Evolutionary conservation across 2,888 invertebrate genomes (phyloP).

Genomic region (Scaptomyza cyrtandrae): DNA sequence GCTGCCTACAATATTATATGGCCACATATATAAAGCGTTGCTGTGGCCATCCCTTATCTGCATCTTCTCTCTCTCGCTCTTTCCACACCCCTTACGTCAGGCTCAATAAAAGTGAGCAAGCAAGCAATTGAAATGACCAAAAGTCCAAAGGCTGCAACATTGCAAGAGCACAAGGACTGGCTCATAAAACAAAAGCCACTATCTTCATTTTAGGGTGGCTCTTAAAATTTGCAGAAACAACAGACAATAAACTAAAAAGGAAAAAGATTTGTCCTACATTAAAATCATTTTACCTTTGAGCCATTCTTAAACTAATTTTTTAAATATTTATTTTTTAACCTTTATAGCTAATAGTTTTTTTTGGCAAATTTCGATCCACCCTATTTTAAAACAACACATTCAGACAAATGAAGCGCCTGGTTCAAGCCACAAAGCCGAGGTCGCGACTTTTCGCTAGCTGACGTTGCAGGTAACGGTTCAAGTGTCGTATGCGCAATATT

Average conservation of each 20-base stretch:
- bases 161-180: slow-evolving; percentile 1
- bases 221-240: not conserved
- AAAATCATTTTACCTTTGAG: not conserved
- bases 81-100: slow-evolving; percentile 29
- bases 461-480: slow-evolving; percentile 47
- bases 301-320: not conserved
- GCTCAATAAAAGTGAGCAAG: slow-evolving; percentile 58
- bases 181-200: slow-evolving; percentile 7
- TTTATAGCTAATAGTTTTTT: not conserved
- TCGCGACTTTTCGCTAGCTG: slow-evolving; percentile 38
- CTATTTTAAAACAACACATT: not conserved
- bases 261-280: not conserved
- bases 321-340: not conserved
- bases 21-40: slow-evolving; percentile 69
- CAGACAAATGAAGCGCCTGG: slow-evolving; percentile 1
- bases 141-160: slow-evolving; percentile 33
- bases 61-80: slow-evolving; percentile 17
- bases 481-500: slow-evolving; percentile 55
- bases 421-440: slow-evolving; percentile 29
- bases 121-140: slow-evolving; percentile 53
- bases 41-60: slow-evolving; percentile 26
- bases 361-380: not conserved
- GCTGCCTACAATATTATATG: slow-evolving; percentile 49
- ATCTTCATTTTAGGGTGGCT: slow-evolving; percentile 12
- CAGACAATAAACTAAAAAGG: not conserved